Evolutionary conservation across 2,888 invertebrate species (phyloP), one percentile per base, ranked within the genome.

Genomic region (Mactromeris polynyma): DNA sequence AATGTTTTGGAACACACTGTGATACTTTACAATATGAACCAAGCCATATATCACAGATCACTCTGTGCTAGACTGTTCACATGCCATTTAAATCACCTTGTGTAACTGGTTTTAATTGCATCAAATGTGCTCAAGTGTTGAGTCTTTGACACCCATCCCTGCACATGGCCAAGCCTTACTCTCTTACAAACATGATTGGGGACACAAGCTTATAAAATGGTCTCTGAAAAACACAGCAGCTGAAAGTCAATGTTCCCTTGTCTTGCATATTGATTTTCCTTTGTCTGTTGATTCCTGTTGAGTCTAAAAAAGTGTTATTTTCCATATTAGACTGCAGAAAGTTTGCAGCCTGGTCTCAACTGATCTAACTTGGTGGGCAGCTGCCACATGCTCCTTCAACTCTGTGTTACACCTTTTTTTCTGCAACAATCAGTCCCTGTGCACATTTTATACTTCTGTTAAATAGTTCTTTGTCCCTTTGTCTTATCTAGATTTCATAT

Each of bases 221-320:
- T 86, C 81, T 87, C 85, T 85, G 85, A 90, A 85, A 87, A 54
- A 78, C 90, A 91, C 81, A 88, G 94, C 95, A 95, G 95, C 95
- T 95, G 95, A 95, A n/a, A 90, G 93, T 91, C 83, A 89, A 92
- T 77, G 90, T 91, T 85, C 84, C 85, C 89, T 87, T 92, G 90
- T 92, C 91, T 90, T 88, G 83, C 86, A 89, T 93, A 95, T 96
- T 95, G 95, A 95, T 96, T 96, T 95, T 95, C 95, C 95, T 95
- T 96, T 95, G 95, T 95, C 95, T 95, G 95, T 93, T 94, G 94
- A 94, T 94, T 91, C 94, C 93, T 95, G 94, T 95, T 94, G 94
- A 92, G 91, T 88, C 92, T 92, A 92, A 93, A 94, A 94, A 94
- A 94, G 93, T 94, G 94, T 94, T 94, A 94, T 94, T 95, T 93